These are phyloP conservation scores for Achroia grisella DNA, from an alignment of 1,140 invertebrate genomes.

Conservation along the genomic window DNA sequence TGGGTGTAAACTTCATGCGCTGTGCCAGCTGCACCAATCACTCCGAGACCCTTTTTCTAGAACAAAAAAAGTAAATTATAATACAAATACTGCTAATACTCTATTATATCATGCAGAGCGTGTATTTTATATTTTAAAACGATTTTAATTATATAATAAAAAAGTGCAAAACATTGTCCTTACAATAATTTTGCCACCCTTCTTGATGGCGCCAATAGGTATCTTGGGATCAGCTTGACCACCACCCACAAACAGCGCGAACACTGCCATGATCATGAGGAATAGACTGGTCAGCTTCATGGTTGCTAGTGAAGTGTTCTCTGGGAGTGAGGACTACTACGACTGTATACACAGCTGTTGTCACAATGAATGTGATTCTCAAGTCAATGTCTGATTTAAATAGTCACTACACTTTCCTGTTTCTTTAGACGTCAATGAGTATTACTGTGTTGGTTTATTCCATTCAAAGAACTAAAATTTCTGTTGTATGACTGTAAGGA, in stretches of 20 bases:
- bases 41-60: conserved; percentile 31
- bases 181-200: conserved; percentile 18
- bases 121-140: neutral
- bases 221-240: conserved; percentile 10
- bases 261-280: conserved; percentile 10
- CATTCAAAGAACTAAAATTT: too few species aligned
- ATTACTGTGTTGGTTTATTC: too few species aligned
- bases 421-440: too few species aligned
- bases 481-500: too few species aligned
- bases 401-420: too few species aligned
- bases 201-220: conserved; percentile 8
- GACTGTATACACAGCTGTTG: too few species aligned
- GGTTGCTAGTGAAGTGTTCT: neutral
- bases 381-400: too few species aligned
- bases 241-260: conserved; percentile 13
- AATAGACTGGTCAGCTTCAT: conserved; percentile 22
- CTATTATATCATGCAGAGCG: neutral
- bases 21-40: conserved; percentile 11
- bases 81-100: conserved; percentile 16
- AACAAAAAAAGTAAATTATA: conserved; percentile 15
- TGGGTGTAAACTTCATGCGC: neutral
- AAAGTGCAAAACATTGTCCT: conserved; percentile 4
- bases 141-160: neutral
- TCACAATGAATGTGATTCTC: too few species aligned
- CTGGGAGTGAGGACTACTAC: neutral